These are phyloP conservation scores for Phallusia fumigata DNA, from an alignment of 23 tunicate genomes.

Conservation along the genomic window DNA sequence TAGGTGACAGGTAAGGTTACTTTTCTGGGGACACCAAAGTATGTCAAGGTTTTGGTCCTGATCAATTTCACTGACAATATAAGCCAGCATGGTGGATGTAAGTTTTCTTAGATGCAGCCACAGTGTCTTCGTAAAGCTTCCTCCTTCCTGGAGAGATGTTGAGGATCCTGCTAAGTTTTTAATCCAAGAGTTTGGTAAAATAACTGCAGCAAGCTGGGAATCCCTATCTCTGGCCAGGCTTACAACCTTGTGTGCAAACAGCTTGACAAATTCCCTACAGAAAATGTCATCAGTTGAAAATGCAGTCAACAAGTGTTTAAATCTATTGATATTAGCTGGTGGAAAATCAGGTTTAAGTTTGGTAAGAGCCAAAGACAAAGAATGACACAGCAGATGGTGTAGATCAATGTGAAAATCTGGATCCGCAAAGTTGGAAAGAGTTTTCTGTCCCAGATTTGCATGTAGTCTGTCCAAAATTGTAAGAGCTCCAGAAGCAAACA, in stretches of 20 bases:
- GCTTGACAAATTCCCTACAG: not conserved
- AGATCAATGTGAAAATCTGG: constrained; percentile 28
- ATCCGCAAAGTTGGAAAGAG: not conserved
- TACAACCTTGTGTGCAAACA: not conserved
- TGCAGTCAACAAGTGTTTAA: not conserved
- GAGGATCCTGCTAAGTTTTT: constrained; percentile 43
- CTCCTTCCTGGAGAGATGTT: constrained; percentile 47
- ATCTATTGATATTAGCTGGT: not conserved
- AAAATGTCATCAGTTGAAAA: not conserved
- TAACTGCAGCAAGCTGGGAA: not conserved
- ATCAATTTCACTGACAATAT: constrained; percentile 45
- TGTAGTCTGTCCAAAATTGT: not conserved
- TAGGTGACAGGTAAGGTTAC: not conserved
- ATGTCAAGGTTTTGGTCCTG: constrained; percentile 54
- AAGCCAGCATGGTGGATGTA: constrained; percentile 30
- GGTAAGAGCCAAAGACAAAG: not conserved
- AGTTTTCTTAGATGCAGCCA: constrained; percentile 47
- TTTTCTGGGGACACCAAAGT: not conserved
- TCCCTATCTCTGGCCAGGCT: not conserved
- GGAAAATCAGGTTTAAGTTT: not conserved
- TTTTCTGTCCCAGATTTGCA: not conserved
- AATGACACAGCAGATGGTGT: not conserved
- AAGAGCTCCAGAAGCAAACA: not conserved
- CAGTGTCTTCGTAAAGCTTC: constrained; percentile 59
- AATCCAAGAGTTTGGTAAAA: constrained; percentile 21